These are phyloP conservation scores for Anoplopoma fimbria DNA, from an alignment of 2,113 vertebrate species.

Conservation along the genomic window DNA sequence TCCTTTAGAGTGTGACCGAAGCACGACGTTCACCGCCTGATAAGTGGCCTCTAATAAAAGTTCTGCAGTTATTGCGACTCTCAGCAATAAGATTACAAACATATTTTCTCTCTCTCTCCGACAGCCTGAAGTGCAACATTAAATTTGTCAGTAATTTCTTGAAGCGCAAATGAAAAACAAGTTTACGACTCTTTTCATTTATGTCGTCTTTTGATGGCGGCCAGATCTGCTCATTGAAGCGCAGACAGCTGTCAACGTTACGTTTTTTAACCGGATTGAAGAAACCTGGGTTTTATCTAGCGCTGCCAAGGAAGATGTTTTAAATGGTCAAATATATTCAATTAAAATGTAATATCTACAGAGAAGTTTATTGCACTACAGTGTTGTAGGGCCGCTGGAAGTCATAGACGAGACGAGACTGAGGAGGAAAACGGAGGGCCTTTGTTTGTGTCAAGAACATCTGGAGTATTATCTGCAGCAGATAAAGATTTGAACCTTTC, in stretches of 20 bases:
- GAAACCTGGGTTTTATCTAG: background rate
- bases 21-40: constrained; percentile 29
- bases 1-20: constrained; percentile 17
- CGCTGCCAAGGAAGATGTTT: constrained; percentile 7
- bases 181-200: constrained; percentile 6
- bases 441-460: background rate
- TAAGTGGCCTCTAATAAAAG: constrained; percentile 63
- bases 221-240: constrained; percentile 32
- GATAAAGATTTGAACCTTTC: background rate
- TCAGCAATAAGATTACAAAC: constrained; percentile 47
- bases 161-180: constrained; percentile 62
- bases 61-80: constrained; percentile 40
- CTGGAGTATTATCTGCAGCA: background rate
- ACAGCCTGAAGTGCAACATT: constrained; percentile 23
- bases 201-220: constrained; percentile 22
- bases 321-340: constrained; percentile 5
- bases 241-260: constrained; percentile 28
- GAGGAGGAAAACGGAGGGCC: background rate
- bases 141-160: constrained; percentile 58
- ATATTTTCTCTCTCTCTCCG: constrained; percentile 41
- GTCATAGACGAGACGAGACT: background rate
- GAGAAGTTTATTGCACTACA: constrained; percentile 9
- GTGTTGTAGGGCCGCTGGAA: constrained; percentile 3
- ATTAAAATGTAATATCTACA: constrained; percentile 23
- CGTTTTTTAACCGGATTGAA: constrained; percentile 43